Percentiles rank a stretch among this genome's conserved stretches.
These are phyloP conservation scores for Euura lappo DNA, from an alignment of 1,140 invertebrate species.

Conservation along the genomic window DNA sequence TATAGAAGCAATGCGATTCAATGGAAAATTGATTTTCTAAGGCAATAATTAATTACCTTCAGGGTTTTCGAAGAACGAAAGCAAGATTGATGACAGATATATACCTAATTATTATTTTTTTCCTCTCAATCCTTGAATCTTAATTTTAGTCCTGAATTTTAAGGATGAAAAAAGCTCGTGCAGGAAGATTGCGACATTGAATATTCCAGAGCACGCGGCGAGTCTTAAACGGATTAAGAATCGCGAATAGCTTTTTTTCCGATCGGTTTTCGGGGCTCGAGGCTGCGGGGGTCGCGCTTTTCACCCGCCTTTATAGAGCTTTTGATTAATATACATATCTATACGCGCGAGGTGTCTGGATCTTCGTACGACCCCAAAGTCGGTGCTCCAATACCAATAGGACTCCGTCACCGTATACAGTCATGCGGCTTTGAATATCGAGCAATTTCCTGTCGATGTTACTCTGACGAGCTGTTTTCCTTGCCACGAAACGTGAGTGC, in stretches of 20 bases:
- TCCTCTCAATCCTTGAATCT: too few species aligned
- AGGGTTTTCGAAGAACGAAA: too few species aligned
- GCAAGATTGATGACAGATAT: too few species aligned
- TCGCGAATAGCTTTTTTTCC: conserved; percentile 46
- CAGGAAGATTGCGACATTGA: conserved; percentile 31
- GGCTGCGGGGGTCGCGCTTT: conserved; percentile 1
- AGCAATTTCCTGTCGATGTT: conserved; percentile 54
- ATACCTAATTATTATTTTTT: too few species aligned
- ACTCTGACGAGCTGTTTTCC: conserved; percentile 46
- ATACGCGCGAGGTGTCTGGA: neutral
- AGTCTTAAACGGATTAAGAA: conserved; percentile 43
- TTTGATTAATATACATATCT: conserved; percentile 51
- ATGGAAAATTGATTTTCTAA: too few species aligned
- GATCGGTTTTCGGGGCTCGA: conserved; percentile 25
- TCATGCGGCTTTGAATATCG: conserved; percentile 50
- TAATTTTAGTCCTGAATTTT: too few species aligned
- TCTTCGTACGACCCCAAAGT: conserved; percentile 33
- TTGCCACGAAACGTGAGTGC: conserved; percentile 48
- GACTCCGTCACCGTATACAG: neutral
- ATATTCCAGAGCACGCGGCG: conserved; percentile 41
- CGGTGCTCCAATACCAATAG: conserved; percentile 16
- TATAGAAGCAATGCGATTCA: too few species aligned
- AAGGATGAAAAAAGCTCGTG: too few species aligned
- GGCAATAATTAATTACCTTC: too few species aligned
- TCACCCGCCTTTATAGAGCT: conserved; percentile 11